Conservation (phyloP, 2,888 invertebrate species). For the Hemaris fuciformis region DNA sequence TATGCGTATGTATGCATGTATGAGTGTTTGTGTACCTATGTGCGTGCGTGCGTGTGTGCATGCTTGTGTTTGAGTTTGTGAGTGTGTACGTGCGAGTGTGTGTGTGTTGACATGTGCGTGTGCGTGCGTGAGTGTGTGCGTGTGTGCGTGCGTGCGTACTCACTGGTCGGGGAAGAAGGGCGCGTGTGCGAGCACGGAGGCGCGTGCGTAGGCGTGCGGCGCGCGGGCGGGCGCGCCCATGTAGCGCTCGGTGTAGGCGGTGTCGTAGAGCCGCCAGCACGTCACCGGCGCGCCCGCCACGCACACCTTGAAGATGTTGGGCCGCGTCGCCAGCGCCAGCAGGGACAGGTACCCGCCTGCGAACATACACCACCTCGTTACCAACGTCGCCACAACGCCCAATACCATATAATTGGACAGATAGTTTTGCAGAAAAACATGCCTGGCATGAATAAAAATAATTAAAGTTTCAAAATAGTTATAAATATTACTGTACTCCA, state of each 20-base stretch:
- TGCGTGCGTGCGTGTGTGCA: background rate
- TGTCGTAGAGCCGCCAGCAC: slow-evolving; percentile 98
- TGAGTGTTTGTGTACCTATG: background rate
- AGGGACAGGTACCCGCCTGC: slow-evolving; percentile 96
- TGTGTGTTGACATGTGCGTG: background rate
- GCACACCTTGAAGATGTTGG: slow-evolving; percentile 96
- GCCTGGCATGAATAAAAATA: too few species aligned
- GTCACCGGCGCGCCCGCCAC: slow-evolving; percentile 99
- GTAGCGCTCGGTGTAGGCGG: slow-evolving; percentile 98
- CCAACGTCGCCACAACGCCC: too few species aligned
- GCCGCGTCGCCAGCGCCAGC: slow-evolving; percentile 95
- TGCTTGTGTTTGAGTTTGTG: too few species aligned
- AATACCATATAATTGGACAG: too few species aligned
- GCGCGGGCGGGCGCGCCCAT: slow-evolving; percentile 83
- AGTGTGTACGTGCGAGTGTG: slow-evolving; percentile 55
- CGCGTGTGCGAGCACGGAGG: slow-evolving; percentile 90
- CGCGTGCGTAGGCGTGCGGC: slow-evolving; percentile 91
- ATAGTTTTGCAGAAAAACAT: too few species aligned
- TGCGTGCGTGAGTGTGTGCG: slow-evolving; percentile 31
- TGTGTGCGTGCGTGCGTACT: slow-evolving; percentile 83
- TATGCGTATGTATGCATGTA: too few species aligned
- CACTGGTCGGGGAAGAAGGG: slow-evolving; percentile 91
- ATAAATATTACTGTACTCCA: too few species aligned
- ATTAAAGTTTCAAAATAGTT: too few species aligned
- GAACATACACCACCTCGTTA: background rate